These are phyloP conservation scores for Coelopa frigida DNA, from an alignment of 1,140 invertebrate genomes.

Conservation along the genomic window DNA sequence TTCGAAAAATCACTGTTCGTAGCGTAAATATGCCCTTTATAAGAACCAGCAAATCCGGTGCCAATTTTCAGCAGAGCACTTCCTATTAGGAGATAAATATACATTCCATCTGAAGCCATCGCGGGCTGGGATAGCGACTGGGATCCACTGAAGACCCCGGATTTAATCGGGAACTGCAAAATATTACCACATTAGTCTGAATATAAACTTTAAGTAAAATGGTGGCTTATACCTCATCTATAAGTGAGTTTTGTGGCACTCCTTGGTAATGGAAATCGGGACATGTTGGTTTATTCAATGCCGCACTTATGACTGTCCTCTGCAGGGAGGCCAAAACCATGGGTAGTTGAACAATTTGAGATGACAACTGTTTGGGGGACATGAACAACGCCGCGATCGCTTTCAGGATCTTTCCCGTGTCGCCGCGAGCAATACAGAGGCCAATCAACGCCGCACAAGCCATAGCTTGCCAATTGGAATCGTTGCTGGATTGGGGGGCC, in stretches of 20 bases:
- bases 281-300: slow-evolving; percentile 72
- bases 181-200: too few relatives aligned
- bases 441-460: slow-evolving; percentile 86
- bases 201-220: neutral
- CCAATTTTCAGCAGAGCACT: slow-evolving; percentile 83
- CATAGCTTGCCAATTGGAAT: slow-evolving; percentile 69
- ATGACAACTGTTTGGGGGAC: slow-evolving; percentile 66
- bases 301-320: slow-evolving; percentile 79
- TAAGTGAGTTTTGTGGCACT: slow-evolving; percentile 67
- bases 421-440: slow-evolving; percentile 83
- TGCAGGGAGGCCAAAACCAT: slow-evolving; percentile 78
- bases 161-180: slow-evolving; percentile 28
- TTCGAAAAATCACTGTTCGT: slow-evolving; percentile 70
- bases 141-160: slow-evolving; percentile 8
- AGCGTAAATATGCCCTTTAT: slow-evolving; percentile 78
- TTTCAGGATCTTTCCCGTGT: slow-evolving; percentile 84
- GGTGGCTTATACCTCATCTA: slow-evolving; percentile 56
- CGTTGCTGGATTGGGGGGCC: slow-evolving; percentile 47
- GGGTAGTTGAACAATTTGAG: slow-evolving; percentile 82
- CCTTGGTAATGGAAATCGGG: slow-evolving; percentile 86
- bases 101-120: slow-evolving; percentile 80
- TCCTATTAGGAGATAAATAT: slow-evolving; percentile 73
- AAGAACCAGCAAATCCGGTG: slow-evolving; percentile 83
- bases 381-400: slow-evolving; percentile 83
- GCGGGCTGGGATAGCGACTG: slow-evolving; percentile 45